Evolutionary conservation across 2,113 vertebrate species (phyloP).

Genomic region (Poecile atricapillus): DNA sequence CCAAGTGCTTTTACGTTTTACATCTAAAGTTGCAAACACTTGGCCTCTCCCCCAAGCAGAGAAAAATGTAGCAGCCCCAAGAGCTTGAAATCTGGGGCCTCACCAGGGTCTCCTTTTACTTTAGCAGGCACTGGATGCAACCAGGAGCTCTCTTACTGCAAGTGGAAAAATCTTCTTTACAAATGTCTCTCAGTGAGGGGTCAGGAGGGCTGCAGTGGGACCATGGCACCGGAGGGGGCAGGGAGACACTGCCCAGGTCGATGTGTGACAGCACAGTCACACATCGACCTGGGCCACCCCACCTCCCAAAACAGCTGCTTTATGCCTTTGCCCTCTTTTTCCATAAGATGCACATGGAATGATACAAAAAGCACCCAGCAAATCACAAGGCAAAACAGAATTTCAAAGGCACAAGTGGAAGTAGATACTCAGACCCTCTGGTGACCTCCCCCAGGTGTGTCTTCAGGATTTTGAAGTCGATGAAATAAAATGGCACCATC

Average conservation of each 20-base stretch:
- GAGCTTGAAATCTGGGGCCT: not conserved
- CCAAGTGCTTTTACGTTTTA: not conserved
- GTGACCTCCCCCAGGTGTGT: not conserved
- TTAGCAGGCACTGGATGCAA: not conserved
- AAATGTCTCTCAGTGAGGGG: accelerated
- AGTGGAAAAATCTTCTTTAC: not conserved
- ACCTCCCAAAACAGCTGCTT: not conserved
- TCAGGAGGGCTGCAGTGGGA: not conserved
- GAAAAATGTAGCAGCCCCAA: not conserved
- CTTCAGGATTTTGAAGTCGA: not conserved
- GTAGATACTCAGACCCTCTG: not conserved
- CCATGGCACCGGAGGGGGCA: not conserved
- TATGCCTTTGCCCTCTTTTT: not conserved
- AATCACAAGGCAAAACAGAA: not conserved
- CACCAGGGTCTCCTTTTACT: not conserved
- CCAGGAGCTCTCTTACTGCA: not conserved
- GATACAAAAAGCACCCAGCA: accelerated
- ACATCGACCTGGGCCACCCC: accelerated
- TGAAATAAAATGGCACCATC: not conserved
- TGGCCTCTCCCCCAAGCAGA: not conserved
- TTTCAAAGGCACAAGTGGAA: not conserved
- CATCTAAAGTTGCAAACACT: conserved; percentile 21
- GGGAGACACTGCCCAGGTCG: no score
- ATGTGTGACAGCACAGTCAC: accelerated
- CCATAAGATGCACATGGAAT: accelerated